These are phyloP conservation scores for Echinops telfairi DNA, from an alignment of 2,113 vertebrate species.

Conservation along the genomic window DNA sequence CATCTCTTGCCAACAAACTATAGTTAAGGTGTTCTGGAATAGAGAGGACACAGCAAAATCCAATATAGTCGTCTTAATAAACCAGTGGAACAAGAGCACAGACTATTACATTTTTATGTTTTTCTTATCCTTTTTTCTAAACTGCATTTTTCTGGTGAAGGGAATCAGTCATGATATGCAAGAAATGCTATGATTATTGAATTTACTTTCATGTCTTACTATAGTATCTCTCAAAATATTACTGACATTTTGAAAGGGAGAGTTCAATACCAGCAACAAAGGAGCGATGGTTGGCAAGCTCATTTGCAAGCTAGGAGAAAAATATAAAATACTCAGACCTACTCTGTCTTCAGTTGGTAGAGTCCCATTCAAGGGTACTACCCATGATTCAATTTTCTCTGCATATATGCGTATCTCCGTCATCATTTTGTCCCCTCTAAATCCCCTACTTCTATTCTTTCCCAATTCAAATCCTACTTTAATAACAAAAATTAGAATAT, in stretches of 20 bases:
- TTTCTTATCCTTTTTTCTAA: not conserved
- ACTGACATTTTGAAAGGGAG: slow-evolving; percentile 24
- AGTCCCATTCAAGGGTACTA: not conserved
- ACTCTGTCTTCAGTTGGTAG: not conserved
- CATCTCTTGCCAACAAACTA: not conserved
- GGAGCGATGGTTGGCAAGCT: too few relatives aligned
- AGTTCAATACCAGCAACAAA: slow-evolving; percentile 30
- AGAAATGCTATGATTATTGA: not conserved
- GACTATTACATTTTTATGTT: not conserved
- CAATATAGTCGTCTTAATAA: not conserved
- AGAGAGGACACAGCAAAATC: not conserved
- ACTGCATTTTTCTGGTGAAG: not conserved
- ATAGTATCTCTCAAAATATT: not conserved
- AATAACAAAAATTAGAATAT: not conserved
- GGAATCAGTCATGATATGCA: not conserved
- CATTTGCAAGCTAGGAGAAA: not conserved
- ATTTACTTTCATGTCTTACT: slow-evolving; percentile 23
- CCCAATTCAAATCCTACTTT: not conserved
- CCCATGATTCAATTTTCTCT: not conserved
- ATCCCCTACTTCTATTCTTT: not conserved
- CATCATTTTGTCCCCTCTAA: not conserved
- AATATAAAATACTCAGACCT: not conserved
- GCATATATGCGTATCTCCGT: not conserved
- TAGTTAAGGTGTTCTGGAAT: not conserved
- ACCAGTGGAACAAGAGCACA: not conserved